phyloP scores from a whole-genome alignment of 2,113 vertebrate genomes.

The Motacilla alba region DNA sequence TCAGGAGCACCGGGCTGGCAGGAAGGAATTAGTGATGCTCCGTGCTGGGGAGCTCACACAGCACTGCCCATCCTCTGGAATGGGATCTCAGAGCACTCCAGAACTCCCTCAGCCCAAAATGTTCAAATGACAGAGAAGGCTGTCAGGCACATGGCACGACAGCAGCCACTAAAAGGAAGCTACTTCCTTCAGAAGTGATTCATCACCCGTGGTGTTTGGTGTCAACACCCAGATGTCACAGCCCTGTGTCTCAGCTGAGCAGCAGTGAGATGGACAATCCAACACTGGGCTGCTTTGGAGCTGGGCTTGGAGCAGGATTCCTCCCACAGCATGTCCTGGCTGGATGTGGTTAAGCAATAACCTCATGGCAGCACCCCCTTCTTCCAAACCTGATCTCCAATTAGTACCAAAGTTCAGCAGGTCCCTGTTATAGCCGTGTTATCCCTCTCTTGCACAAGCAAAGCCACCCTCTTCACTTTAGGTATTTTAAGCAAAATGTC shows the following conservation, averaged over 20 bases:
- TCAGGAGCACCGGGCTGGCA: not conserved
- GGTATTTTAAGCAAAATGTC: not conserved
- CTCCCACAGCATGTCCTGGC: not conserved
- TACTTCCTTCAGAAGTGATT: not conserved
- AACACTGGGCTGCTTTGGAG: not conserved
- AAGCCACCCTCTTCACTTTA: not conserved
- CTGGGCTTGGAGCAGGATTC: not conserved
- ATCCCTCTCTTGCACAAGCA: not conserved
- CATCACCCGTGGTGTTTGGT: not conserved
- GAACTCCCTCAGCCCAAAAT: rapidly evolving
- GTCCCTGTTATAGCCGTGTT: not conserved
- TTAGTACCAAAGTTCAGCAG: not conserved
- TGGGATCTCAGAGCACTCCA: rapidly evolving
- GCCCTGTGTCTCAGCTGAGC: not conserved
- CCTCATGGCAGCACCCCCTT: not conserved
- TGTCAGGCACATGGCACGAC: not conserved
- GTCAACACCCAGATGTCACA: not conserved
- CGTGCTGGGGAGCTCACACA: rapidly evolving
- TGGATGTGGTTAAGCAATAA: not conserved
- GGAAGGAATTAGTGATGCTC: not conserved
- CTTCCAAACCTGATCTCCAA: not conserved
- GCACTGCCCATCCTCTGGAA: not conserved
- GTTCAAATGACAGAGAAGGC: not conserved
- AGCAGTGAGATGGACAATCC: not conserved
- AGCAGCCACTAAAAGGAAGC: not conserved